Percentiles rank a stretch among this genome's conserved stretches.
These are phyloP conservation scores for Vannuccia rotundouncinata DNA, from an alignment of 2,888 invertebrate species.

Conservation along the genomic window DNA sequence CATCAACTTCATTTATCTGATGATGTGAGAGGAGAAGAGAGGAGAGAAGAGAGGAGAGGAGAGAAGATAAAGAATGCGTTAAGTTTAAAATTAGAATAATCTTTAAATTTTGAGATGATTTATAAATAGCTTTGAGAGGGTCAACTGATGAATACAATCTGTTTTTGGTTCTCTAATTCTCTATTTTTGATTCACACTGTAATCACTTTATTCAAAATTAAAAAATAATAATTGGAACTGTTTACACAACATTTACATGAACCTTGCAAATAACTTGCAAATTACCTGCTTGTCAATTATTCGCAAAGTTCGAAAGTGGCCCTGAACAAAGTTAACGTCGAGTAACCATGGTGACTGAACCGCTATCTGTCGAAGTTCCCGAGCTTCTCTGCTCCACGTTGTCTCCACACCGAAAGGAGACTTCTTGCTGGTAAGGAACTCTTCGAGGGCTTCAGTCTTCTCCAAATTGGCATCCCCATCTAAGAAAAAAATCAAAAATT, in stretches of 20 bases:
- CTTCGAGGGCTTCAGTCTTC: conserved; percentile 49
- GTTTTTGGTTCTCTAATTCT: too few relatives aligned
- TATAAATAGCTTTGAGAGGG: too few relatives aligned
- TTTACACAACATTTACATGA: too few relatives aligned
- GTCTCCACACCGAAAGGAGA: conserved; percentile 55
- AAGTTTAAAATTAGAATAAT: too few relatives aligned
- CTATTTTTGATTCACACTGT: too few relatives aligned
- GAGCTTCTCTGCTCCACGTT: conserved; percentile 54
- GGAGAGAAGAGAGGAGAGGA: not conserved
- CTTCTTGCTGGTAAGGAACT: conserved; percentile 46
- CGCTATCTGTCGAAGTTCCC: conserved; percentile 49
- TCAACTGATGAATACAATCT: too few relatives aligned
- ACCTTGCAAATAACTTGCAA: conserved; percentile 32
- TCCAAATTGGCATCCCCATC: conserved; percentile 50
- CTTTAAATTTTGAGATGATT: too few relatives aligned
- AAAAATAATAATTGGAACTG: too few relatives aligned
- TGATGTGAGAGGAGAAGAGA: not conserved
- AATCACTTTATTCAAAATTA: too few relatives aligned
- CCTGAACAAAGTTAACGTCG: conserved; percentile 49
- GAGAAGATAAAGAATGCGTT: not conserved
- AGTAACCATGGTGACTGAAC: conserved; percentile 54
- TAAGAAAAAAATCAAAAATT: conserved; percentile 39
- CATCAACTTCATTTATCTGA: conserved; percentile 52
- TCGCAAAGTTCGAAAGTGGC: conserved; percentile 50
- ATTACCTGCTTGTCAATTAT: conserved; percentile 51